Conservation (phyloP, 1,140 invertebrate genomes). For the Phymastichus coffea region DNA sequence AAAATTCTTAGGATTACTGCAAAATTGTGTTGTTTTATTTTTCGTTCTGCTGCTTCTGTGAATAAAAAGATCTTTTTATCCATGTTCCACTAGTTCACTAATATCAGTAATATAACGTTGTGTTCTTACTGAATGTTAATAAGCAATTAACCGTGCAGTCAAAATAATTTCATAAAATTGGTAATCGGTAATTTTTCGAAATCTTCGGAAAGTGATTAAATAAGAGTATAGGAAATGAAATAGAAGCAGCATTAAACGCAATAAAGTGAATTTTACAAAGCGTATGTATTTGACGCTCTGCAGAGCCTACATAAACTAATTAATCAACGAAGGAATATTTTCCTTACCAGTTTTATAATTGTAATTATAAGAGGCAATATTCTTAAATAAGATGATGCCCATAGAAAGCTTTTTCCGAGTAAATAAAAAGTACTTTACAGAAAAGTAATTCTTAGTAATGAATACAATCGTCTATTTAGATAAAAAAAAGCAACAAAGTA, state of each 20-base stretch:
- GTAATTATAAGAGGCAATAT: constrained; percentile 19
- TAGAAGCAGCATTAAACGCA: constrained; percentile 2
- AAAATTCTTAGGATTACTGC: background rate
- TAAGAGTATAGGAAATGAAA: constrained; percentile 3
- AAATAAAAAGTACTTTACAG: background rate
- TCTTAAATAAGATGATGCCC: constrained; percentile 4
- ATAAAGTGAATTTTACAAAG: constrained; percentile 11
- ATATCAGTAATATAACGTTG: background rate
- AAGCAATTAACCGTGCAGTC: constrained; percentile 9
- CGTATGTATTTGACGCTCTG: constrained; percentile 10
- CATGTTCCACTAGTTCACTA: background rate
- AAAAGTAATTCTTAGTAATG: background rate
- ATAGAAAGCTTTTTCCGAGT: background rate
- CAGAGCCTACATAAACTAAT: constrained; percentile 8
- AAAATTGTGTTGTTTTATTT: background rate
- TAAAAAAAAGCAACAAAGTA: too few relatives aligned
- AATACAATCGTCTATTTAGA: too few relatives aligned
- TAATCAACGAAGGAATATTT: constrained; percentile 16
- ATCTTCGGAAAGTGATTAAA: background rate
- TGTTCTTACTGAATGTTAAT: constrained; percentile 6
- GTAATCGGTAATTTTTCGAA: background rate
- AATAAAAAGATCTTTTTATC: background rate
- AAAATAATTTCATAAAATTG: constrained; percentile 5
- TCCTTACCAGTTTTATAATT: constrained; percentile 24
- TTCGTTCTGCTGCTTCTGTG: background rate